Evolutionary conservation across 1,140 invertebrate species (phyloP), one percentile per base, ranked within the genome.

Genomic region (Drosophila albomicans): DNA sequence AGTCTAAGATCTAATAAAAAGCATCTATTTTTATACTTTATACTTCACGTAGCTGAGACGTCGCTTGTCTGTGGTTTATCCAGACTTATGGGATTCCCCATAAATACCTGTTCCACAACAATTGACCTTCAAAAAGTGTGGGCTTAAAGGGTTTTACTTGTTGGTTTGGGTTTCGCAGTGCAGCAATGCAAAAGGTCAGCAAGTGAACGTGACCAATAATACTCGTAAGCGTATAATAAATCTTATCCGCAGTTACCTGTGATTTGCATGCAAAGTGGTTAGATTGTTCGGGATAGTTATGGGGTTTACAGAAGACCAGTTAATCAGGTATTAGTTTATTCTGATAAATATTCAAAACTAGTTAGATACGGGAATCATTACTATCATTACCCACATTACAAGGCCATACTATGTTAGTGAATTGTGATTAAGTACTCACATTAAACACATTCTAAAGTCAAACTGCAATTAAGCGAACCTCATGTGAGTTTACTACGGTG

Each of bases 261-360:
- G 54, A 73, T 67, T 73, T 59, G 69, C 70, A 67, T 73, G 46
- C 4, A 5, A 67, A 73, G 7, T 38, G 54, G 11, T 11, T 43
- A 25, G 35, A 43, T 13, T 52, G 35, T 58, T 66, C 20, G 45
- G 16, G 38, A 38, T 52, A 59, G 11, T 63, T 45, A 8, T 6
- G 48, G 25, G 25, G 8, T 16, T 16, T 57, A 1, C 15, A 48
- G 15, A 15, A 20, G 35, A 32, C 57, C 28, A 46, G 35, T 69
- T 32, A 32, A 25, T 25, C 43, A 28, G 28, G 20, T 25, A 25
- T 25, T 25, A 25, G 52, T 48, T 15, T 35, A 32, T 62, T 28
- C 57, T 5, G 6, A 32, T 43, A n/a, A 38, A 54, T 65, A 15
- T 20, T 45, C 11, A 20, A 32, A 25, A 10, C 45, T 20, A 46